A percentile compares a stretch with the other conserved stretches of the same genome.
phyloP scores from a whole-genome alignment of 2,888 invertebrate genomes.

The Yponomeuta evonymella region DNA sequence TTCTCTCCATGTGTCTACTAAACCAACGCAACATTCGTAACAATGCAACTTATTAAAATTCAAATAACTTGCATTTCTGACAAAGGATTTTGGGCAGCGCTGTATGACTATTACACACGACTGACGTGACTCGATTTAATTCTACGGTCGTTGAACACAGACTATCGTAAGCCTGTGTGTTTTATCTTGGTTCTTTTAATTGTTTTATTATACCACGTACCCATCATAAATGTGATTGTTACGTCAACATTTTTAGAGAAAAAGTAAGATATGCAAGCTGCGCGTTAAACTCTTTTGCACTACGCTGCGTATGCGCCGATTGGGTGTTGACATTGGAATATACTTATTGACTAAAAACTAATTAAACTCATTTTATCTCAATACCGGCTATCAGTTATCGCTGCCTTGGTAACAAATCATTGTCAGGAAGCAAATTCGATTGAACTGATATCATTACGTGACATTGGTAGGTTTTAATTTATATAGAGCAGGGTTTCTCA shows the following conservation, averaged over 20 bases:
- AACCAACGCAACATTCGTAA: background rate
- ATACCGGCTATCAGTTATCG: too few relatives aligned
- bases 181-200: background rate
- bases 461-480: background rate
- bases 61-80: background rate
- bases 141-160: background rate
- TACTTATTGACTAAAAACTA: too few relatives aligned
- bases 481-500: too few relatives aligned
- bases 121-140: conserved; percentile 1
- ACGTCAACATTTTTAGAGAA: background rate
- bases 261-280: background rate
- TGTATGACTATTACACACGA: background rate
- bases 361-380: too few relatives aligned
- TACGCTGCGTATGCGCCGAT: background rate
- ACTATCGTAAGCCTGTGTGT: background rate
- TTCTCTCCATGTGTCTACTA: too few relatives aligned
- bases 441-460: background rate
- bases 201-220: background rate
- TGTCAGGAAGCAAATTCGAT: background rate
- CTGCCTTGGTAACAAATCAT: too few relatives aligned
- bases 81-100: background rate
- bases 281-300: background rate
- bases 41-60: background rate
- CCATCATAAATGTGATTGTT: background rate
- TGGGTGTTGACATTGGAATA: background rate